Percentiles rank a stretch among this genome's conserved stretches.
These are phyloP conservation scores for Leptopilina drosophilae DNA, from an alignment of 2,888 invertebrate species.

Conservation along the genomic window DNA sequence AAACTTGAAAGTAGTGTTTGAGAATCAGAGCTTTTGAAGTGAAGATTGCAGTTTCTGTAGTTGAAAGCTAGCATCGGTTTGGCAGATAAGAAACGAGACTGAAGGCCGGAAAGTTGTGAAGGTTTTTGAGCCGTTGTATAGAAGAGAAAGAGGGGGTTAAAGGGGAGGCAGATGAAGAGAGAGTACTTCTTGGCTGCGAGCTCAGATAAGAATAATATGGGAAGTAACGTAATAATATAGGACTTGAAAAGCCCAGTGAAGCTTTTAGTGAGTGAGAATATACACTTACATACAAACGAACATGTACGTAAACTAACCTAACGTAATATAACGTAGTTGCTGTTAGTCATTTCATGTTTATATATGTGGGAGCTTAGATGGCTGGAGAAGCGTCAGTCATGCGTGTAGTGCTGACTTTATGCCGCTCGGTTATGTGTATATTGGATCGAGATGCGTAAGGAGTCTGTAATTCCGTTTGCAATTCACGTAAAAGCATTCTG, in stretches of 20 bases:
- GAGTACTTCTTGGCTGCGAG: constrained; percentile 58
- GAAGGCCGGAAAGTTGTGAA: constrained; percentile 54
- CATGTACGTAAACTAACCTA: background rate
- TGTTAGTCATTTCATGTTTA: background rate
- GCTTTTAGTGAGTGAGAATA: constrained; percentile 54
- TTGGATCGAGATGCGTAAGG: constrained; percentile 44
- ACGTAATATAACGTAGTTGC: background rate
- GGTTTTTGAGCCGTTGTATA: constrained; percentile 45
- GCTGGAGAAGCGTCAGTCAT: constrained; percentile 63
- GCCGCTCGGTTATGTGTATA: constrained; percentile 40
- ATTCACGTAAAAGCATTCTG: constrained; percentile 58
- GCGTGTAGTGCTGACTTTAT: constrained; percentile 52
- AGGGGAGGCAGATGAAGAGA: background rate
- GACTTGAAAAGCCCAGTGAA: constrained; percentile 61
- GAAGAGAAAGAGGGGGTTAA: constrained; percentile 1
- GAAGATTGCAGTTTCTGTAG: constrained; percentile 2
- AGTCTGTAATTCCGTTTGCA: constrained; percentile 57
- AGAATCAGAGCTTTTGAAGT: background rate
- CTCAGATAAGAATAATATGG: constrained; percentile 68
- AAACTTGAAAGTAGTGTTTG: constrained; percentile 10
- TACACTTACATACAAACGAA: background rate
- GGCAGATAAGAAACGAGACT: constrained; percentile 40
- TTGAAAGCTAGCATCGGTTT: constrained; percentile 18
- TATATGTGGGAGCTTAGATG: constrained; percentile 46
- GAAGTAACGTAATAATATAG: constrained; percentile 67